Percentiles rank a stretch among this genome's conserved stretches.
Evolutionary conservation across 2,888 invertebrate species (phyloP).

Genomic region (Pristionchus japonicus): DNA sequence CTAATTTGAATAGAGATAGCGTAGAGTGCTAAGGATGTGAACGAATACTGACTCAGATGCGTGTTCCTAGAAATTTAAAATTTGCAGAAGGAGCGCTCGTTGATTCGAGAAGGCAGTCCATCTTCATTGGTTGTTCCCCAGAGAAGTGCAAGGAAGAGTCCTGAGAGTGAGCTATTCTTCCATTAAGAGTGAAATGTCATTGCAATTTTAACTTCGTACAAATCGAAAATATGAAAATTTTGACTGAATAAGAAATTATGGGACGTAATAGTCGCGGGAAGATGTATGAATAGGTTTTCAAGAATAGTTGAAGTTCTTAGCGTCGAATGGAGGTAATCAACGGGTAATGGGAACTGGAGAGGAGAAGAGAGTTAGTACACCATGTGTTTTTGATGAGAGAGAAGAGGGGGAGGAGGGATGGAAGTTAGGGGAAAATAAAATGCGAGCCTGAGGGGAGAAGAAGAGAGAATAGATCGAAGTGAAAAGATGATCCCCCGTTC

Average conservation of each 20-base stretch:
- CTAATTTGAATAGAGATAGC: too few relatives aligned
- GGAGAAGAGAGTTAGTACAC: neutral
- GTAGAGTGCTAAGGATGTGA: too few relatives aligned
- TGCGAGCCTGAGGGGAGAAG: constrained; percentile 29
- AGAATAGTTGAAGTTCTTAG: neutral
- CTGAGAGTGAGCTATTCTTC: constrained; percentile 15
- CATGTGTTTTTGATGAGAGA: constrained; percentile 33
- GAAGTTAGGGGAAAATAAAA: constrained; percentile 27
- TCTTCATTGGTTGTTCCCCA: neutral
- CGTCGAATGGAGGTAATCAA: neutral
- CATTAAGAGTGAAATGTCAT: neutral
- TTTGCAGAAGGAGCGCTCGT: neutral
- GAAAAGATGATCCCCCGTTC: neutral
- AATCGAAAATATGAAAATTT: neutral
- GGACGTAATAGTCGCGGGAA: neutral
- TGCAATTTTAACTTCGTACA: neutral
- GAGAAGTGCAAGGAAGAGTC: constrained; percentile 3
- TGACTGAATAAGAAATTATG: neutral
- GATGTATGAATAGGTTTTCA: neutral
- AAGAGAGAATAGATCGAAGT: neutral
- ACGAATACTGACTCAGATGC: too few relatives aligned
- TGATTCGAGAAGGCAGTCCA: constrained; percentile 34
- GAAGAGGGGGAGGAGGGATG: neutral
- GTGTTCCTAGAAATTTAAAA: too few relatives aligned
- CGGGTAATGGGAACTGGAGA: neutral